Evolutionary conservation across 2,888 invertebrate species (phyloP).

Genomic region (Ganaspis brasiliensis): DNA sequence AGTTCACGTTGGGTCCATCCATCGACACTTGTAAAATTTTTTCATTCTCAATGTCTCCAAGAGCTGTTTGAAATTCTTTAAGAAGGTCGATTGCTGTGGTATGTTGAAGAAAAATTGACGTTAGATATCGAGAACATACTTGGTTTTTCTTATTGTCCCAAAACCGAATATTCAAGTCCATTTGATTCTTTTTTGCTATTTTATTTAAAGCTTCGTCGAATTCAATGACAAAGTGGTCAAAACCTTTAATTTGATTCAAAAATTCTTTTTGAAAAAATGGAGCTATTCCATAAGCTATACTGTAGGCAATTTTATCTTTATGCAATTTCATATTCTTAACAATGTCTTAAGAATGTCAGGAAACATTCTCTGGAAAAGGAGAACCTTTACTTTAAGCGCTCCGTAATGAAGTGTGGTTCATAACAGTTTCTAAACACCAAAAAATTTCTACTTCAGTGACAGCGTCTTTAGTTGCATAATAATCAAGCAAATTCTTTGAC

Average conservation of each 20-base stretch:
- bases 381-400: background rate
- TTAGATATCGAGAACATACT: background rate
- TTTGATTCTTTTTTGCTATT: background rate
- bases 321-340: background rate
- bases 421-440: background rate
- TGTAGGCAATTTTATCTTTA: conserved; percentile 9
- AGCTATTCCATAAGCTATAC: background rate
- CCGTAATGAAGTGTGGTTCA: conserved; percentile 4
- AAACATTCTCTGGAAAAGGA: conserved; percentile 5
- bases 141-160: background rate
- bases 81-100: background rate
- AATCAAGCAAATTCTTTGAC: background rate
- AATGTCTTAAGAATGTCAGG: background rate
- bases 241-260: background rate
- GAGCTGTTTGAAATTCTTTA: background rate
- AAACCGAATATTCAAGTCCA: background rate
- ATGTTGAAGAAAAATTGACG: background rate
- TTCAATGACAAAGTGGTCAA: conserved; percentile 1
- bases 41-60: background rate
- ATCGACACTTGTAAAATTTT: conserved; percentile 1
- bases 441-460: background rate
- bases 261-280: conserved; percentile 12
- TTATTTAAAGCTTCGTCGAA: conserved; percentile 10
- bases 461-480: background rate
- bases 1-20: background rate